Base-by-base conservation (phyloP, 2,113 vertebrate species). In the Sminthopsis crassicaudata region DNA sequence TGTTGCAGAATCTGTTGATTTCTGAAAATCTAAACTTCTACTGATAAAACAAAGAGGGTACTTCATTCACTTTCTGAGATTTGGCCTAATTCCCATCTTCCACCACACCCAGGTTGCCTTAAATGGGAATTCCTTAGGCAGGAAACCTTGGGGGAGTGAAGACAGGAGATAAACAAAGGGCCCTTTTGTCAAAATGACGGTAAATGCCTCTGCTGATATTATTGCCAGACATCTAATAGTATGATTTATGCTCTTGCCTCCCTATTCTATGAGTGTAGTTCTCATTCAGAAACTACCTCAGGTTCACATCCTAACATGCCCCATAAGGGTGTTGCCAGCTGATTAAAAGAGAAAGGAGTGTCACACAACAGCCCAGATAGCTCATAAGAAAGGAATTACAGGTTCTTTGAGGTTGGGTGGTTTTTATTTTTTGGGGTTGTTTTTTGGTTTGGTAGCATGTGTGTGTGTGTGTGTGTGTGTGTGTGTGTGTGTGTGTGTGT, bases 381-480 rank as follows among this genome's bases (percentile, higher is more conserved):
- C 96, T 98, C 93, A 92, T 96, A 16, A 4, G 90, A 97, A 94
- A 97, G 95, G 97, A 98, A 96, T 98, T 97, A 94, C 42, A 92
- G 92, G 36, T 67, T 95, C 67, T 84, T 84, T 42, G 67, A 84
- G 67, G 54, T 93, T 57, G n/a, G 27, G 9, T 42, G 67, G 67
- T 48, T 93, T 91, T 91, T 67, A 54, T 92, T 90, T 76, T 95
- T 50, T 76, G 27, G 91, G 92, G 22, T 95, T 89, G n/a, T 54
- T 93, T 94, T 94, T 22, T 98, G 98, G 97, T 42, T 84, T 84
- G 19, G 19, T n/a, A 19, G 16, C 25, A 9, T 48, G 26, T 60
- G 10, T 54, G 22, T 54, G 53, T 54, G 53, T 60, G 57, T 60
- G 57, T 60, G 57, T 60, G 54, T 57, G 60, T 67, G 11, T 67